A percentile compares a stretch with the other conserved stretches of the same genome.
Conservation (phyloP, 2,113 vertebrate species). For the Siniperca chuatsi region DNA sequence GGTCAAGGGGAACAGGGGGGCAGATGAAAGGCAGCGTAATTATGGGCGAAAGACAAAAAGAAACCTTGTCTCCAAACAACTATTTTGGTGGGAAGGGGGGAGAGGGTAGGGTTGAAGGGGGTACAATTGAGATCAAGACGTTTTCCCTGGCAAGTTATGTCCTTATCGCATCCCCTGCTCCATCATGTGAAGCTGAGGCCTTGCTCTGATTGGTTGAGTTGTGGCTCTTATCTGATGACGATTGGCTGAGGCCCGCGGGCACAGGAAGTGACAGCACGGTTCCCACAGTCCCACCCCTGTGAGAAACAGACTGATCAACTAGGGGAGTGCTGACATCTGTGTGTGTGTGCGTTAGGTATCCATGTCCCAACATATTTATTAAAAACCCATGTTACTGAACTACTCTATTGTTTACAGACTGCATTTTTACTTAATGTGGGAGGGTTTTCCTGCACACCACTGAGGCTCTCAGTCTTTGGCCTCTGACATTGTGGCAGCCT, state of each 20-base stretch:
- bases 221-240: constrained; percentile 82
- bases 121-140: constrained; percentile 82
- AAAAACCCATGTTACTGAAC: not conserved
- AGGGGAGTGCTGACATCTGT: constrained; percentile 5
- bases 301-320: constrained; percentile 64
- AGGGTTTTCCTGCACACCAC: constrained; percentile 40
- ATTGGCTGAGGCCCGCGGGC: constrained; percentile 82
- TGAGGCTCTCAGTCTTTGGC: constrained; percentile 43
- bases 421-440: constrained; percentile 30
- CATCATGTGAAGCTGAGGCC: constrained; percentile 59
- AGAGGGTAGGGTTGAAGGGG: constrained; percentile 54
- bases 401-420: constrained; percentile 14
- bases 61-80: constrained; percentile 87
- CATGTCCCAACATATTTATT: not conserved
- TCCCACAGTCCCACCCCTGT: constrained; percentile 83
- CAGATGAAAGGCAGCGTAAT: constrained; percentile 87
- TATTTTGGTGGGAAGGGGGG: constrained; percentile 85
- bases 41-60: constrained; percentile 86
- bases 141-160: constrained; percentile 79
- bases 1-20: constrained; percentile 87
- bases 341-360: constrained; percentile 14
- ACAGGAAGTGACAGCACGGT: constrained; percentile 85
- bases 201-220: constrained; percentile 77
- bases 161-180: constrained; percentile 73
- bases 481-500: constrained; percentile 56